A percentile compares a stretch with the other conserved stretches of the same genome.
Evolutionary conservation across 30 jellyfish, hydroid and myxozoan genomes (phyloP).

Genomic region (Chironex yamaguchii): DNA sequence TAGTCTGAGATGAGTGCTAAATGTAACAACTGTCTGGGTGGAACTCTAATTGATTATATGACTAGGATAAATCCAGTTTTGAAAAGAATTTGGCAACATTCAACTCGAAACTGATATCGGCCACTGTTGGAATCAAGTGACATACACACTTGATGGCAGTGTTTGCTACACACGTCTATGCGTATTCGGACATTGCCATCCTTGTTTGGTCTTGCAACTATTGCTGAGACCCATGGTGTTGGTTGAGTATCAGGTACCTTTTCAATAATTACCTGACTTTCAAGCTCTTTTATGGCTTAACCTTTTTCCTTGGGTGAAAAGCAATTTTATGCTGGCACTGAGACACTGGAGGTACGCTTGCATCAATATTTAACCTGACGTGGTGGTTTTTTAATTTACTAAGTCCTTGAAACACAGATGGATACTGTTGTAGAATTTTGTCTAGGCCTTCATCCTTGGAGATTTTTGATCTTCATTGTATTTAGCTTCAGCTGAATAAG

Average conservation of each 20-base stretch:
- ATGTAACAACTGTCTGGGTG: slow-evolving; percentile 30
- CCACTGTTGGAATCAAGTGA: slow-evolving; percentile 57
- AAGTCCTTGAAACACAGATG: too few relatives aligned
- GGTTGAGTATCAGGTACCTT: slow-evolving; percentile 54
- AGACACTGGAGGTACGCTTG: slow-evolving; percentile 34
- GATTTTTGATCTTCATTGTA: not conserved
- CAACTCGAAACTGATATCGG: slow-evolving; percentile 11
- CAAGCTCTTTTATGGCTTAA: slow-evolving; percentile 58
- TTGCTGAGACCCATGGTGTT: slow-evolving; percentile 70
- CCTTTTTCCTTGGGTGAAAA: slow-evolving; percentile 59
- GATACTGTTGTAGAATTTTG: too few relatives aligned
- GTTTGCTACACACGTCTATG: slow-evolving; percentile 43
- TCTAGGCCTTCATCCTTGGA: too few relatives aligned
- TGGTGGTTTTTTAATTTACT: too few relatives aligned
- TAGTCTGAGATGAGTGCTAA: slow-evolving; percentile 1
- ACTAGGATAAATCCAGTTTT: slow-evolving; percentile 5
- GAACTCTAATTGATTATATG: slow-evolving; percentile 14
- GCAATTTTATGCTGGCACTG: slow-evolving; percentile 55
- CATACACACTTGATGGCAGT: slow-evolving; percentile 58
- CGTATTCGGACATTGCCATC: slow-evolving; percentile 31
- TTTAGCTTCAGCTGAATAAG: slow-evolving; percentile 18
- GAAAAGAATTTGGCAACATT: slow-evolving; percentile 55
- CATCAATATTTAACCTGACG: not conserved
- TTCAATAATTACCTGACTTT: slow-evolving; percentile 64
- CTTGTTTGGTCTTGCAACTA: slow-evolving; percentile 47